Conservation (phyloP, 2,888 invertebrate genomes). For the Monopis laevigella region DNA sequence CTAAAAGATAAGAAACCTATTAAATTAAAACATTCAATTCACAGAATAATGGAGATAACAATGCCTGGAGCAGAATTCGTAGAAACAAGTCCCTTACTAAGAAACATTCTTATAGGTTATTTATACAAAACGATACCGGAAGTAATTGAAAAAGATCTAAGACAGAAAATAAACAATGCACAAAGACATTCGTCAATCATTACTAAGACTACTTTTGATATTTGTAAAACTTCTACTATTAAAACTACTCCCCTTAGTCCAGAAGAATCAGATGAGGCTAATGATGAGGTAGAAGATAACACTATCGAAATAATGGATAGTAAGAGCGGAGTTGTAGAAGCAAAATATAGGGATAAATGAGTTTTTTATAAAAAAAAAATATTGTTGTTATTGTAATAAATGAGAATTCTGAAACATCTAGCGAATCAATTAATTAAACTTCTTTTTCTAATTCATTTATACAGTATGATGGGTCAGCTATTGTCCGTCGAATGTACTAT, state of each 20-base stretch:
- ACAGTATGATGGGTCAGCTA: too few relatives aligned
- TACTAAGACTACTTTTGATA: background rate
- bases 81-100: background rate
- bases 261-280: background rate
- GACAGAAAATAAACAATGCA: background rate
- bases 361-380: too few relatives aligned
- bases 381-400: too few relatives aligned
- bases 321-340: background rate
- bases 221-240: constrained; percentile 2
- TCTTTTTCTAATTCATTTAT: too few relatives aligned
- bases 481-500: too few relatives aligned
- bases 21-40: too few relatives aligned
- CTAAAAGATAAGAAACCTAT: too few relatives aligned
- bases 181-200: background rate
- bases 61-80: background rate
- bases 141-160: background rate
- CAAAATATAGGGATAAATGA: too few relatives aligned
- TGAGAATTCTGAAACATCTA: too few relatives aligned
- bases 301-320: background rate
- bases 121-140: background rate
- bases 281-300: background rate
- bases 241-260: background rate
- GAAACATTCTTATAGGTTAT: background rate
- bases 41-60: background rate
- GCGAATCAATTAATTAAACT: too few relatives aligned